These are phyloP conservation scores for Julus scandinavius DNA, from an alignment of 2,888 invertebrate species.

Conservation along the genomic window DNA sequence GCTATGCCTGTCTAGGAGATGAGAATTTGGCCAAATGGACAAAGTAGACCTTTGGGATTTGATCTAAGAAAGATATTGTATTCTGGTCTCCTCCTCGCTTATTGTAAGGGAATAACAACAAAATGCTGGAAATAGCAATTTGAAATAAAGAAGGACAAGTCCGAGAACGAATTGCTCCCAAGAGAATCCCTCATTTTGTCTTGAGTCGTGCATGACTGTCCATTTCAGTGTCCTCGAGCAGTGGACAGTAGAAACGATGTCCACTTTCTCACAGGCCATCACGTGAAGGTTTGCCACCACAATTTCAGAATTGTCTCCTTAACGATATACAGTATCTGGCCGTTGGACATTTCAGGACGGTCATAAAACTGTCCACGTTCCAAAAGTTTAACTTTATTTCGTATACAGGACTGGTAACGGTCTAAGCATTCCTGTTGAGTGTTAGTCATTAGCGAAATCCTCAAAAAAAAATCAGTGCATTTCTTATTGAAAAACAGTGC, in stretches of 20 bases:
- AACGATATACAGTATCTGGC: not conserved
- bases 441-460: not conserved
- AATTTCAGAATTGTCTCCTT: constrained; percentile 30
- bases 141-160: constrained; percentile 43
- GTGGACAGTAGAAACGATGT: not conserved
- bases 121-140: constrained; percentile 43
- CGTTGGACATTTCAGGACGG: constrained; percentile 10
- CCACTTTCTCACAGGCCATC: not conserved
- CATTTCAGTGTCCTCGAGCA: constrained; percentile 12
- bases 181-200: constrained; percentile 10
- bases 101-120: constrained; percentile 36
- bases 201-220: not conserved
- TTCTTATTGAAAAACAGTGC: no score
- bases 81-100: constrained; percentile 22
- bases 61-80: not conserved
- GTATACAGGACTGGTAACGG: not conserved
- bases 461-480: not conserved
- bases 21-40: constrained; percentile 24
- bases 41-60: constrained; percentile 25
- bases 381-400: not conserved
- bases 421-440: not conserved
- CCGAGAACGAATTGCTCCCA: constrained; percentile 38
- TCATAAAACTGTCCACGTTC: constrained; percentile 15
- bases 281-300: not conserved
- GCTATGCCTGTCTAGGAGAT: not conserved